These are phyloP conservation scores for Papilio elwesi DNA, from an alignment of 2,888 invertebrate genomes.

Conservation along the genomic window DNA sequence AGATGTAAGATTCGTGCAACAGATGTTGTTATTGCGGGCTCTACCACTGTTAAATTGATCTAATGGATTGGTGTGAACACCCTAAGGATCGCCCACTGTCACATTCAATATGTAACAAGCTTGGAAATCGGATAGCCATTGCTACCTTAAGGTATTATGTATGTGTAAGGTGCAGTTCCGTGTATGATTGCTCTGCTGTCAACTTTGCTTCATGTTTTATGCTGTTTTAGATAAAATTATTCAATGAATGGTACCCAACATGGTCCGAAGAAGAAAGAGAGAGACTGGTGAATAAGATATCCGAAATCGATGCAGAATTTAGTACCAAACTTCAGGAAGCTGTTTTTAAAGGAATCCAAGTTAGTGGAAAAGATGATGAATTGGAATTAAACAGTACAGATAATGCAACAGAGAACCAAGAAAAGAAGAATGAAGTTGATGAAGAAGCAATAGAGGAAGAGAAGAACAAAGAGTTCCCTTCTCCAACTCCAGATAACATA, in stretches of 20 bases:
- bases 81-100: too few relatives aligned
- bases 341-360: conserved; percentile 61
- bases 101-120: too few relatives aligned
- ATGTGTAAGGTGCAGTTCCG: too few relatives aligned
- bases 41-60: too few relatives aligned
- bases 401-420: conserved; percentile 45
- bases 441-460: conserved; percentile 46
- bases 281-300: conserved; percentile 87
- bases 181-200: too few relatives aligned
- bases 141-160: too few relatives aligned
- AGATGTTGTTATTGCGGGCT: too few relatives aligned
- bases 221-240: conserved; percentile 88
- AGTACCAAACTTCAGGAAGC: conserved; percentile 87
- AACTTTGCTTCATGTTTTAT: neutral
- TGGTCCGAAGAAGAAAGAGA: conserved; percentile 91
- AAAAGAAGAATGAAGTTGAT: conserved; percentile 43
- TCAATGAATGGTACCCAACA: conserved; percentile 92
- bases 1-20: too few relatives aligned
- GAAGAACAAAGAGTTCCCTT: conserved; percentile 44
- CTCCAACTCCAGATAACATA: conserved; percentile 61
- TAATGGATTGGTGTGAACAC: too few relatives aligned
- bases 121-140: too few relatives aligned
- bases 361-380: conserved; percentile 75
- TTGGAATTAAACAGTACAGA: conserved; percentile 56
- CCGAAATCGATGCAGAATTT: conserved; percentile 89